Conservation (phyloP, 2,888 invertebrate genomes). For the Brachyptera putata region DNA sequence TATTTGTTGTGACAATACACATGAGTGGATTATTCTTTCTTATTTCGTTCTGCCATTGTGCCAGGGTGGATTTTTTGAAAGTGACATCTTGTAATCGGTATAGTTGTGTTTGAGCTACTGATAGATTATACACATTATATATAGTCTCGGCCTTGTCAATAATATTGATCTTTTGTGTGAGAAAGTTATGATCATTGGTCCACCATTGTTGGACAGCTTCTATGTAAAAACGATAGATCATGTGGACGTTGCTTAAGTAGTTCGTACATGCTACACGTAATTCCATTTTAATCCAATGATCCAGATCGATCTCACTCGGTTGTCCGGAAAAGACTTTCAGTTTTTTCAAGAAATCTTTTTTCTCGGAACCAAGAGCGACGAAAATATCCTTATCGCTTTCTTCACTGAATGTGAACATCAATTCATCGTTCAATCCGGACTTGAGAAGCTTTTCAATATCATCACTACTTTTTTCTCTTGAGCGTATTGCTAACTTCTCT, state of each 20-base stretch:
- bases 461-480: not conserved
- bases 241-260: slow-evolving; percentile 6
- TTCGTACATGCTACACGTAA: not conserved
- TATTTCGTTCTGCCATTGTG: not conserved
- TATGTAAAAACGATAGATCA: not conserved
- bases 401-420: not conserved
- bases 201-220: slow-evolving; percentile 14
- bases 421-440: not conserved
- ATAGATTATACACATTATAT: slow-evolving; percentile 6
- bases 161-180: slow-evolving; percentile 2
- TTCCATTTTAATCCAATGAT: slow-evolving; percentile 6
- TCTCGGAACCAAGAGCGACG: not conserved
- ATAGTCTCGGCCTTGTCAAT: slow-evolving; percentile 4
- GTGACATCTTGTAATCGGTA: not conserved
- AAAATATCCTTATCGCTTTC: not conserved
- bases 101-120: not conserved
- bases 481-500: not conserved
- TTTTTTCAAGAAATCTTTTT: not conserved
- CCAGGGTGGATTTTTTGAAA: not conserved
- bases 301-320: slow-evolving; percentile 10
- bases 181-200: not conserved
- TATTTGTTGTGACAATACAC: not conserved
- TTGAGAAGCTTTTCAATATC: not conserved
- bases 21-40: not conserved
- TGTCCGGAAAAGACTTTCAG: not conserved